Conservation (phyloP, 2,888 invertebrate species). For the Argynnis bischoffii region DNA sequence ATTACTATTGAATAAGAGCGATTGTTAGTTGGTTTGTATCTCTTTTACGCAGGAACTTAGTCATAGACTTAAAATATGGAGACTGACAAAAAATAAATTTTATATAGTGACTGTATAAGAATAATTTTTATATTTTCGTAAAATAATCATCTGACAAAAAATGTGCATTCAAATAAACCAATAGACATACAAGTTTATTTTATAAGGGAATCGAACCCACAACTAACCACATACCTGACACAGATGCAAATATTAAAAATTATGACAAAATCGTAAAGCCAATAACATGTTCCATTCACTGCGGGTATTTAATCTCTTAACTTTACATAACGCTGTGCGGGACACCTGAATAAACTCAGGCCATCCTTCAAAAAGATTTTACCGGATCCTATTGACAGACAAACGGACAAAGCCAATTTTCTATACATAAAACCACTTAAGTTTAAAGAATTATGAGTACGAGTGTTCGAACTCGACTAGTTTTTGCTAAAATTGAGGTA, state of each 20-base stretch:
- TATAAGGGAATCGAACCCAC: not conserved
- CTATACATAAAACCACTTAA: conserved; percentile 47
- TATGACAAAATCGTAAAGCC: conserved; percentile 19
- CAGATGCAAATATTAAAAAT: not conserved
- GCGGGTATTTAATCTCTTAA: conserved; percentile 23
- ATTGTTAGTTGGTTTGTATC: no score
- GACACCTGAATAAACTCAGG: conserved; percentile 74
- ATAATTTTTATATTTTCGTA: no score
- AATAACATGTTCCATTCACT: conserved; percentile 16
- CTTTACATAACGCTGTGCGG: conserved; percentile 29
- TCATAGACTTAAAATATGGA: no score
- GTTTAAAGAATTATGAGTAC: conserved; percentile 20
- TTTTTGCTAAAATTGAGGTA: conserved; percentile 1
- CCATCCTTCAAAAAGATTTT: conserved; percentile 73
- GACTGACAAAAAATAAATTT: no score
- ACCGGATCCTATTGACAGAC: conserved; percentile 79
- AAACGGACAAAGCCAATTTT: conserved; percentile 74
- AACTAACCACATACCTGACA: not conserved
- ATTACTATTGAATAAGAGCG: no score
- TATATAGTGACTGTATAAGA: no score
- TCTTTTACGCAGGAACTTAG: no score
- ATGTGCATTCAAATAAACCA: no score
- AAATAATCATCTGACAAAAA: no score
- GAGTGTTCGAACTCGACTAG: conserved; percentile 14
- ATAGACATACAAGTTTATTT: not conserved